A percentile compares a stretch with the other conserved stretches of the same genome.
These are phyloP conservation scores for Morone saxatilis DNA, from an alignment of 2,113 vertebrate genomes.

Conservation along the genomic window DNA sequence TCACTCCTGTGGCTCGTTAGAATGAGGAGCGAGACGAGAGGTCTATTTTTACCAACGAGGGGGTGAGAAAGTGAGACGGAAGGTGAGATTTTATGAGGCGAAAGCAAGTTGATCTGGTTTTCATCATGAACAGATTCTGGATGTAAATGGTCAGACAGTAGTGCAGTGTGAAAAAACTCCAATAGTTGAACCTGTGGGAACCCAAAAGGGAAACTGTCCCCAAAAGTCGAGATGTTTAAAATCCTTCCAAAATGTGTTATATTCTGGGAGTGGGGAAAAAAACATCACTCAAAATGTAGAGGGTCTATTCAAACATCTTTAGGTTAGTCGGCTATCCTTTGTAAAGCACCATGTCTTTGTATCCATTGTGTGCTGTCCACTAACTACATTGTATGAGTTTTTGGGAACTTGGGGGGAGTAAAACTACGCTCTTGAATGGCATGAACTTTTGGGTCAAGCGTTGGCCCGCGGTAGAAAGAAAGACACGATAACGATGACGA, in stretches of 20 bases:
- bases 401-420: neutral
- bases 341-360: neutral
- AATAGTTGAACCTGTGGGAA: neutral
- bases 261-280: neutral
- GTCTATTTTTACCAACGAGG: conserved; percentile 74
- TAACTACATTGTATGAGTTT: neutral
- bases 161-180: neutral
- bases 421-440: neutral
- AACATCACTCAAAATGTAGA: neutral
- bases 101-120: conserved; percentile 32
- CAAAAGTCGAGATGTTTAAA: neutral
- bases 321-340: too few species aligned
- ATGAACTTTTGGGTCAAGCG: conserved; percentile 51
- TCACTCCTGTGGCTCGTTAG: conserved; percentile 44
- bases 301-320: neutral
- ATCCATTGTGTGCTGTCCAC: neutral
- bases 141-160: neutral
- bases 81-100: conserved; percentile 45
- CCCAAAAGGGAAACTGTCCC: neutral
- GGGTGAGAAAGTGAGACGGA: conserved; percentile 61
- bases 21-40: conserved; percentile 54
- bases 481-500: conserved; percentile 78
- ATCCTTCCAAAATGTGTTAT: conserved; percentile 2
- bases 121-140: neutral
- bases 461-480: conserved; percentile 75